Evolutionary conservation across 2,113 vertebrate species (phyloP).

Genomic region (Mustelus asterias): DNA sequence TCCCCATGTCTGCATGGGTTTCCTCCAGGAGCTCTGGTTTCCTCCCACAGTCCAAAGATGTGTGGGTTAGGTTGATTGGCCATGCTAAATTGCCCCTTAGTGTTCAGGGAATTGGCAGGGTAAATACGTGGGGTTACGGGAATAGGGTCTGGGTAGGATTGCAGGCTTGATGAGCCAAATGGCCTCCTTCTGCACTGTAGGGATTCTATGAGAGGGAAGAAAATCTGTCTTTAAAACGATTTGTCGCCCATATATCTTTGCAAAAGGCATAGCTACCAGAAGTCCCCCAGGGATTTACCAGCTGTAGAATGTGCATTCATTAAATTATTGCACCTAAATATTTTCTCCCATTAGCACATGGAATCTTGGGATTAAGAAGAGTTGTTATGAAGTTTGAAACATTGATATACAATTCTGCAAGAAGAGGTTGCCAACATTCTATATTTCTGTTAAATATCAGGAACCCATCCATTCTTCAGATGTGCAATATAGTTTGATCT

Average conservation of each 20-base stretch:
- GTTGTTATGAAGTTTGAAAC: neutral
- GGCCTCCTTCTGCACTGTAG: too few species aligned
- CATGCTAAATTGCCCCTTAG: too few species aligned
- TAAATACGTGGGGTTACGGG: too few species aligned
- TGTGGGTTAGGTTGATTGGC: too few species aligned
- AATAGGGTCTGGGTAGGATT: too few species aligned
- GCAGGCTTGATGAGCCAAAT: too few species aligned
- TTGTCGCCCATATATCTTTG: neutral
- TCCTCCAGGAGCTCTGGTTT: too few species aligned
- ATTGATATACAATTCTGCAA: neutral
- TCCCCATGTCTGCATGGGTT: too few species aligned
- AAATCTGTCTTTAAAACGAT: neutral
- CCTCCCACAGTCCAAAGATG: too few species aligned
- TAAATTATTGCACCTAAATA: slow-evolving; percentile 50
- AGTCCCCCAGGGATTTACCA: slow-evolving; percentile 27
- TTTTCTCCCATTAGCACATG: slow-evolving; percentile 26
- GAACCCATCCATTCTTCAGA: neutral
- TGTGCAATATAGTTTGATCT: neutral
- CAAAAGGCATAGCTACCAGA: neutral
- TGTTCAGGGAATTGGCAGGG: too few species aligned
- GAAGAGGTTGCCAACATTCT: neutral
- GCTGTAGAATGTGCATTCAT: slow-evolving; percentile 47
- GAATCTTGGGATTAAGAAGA: slow-evolving; percentile 7
- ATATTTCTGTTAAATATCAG: neutral
- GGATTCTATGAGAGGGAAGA: neutral